Conservation (phyloP, 1,140 invertebrate genomes). For the Aradophagus sp. region DNA sequence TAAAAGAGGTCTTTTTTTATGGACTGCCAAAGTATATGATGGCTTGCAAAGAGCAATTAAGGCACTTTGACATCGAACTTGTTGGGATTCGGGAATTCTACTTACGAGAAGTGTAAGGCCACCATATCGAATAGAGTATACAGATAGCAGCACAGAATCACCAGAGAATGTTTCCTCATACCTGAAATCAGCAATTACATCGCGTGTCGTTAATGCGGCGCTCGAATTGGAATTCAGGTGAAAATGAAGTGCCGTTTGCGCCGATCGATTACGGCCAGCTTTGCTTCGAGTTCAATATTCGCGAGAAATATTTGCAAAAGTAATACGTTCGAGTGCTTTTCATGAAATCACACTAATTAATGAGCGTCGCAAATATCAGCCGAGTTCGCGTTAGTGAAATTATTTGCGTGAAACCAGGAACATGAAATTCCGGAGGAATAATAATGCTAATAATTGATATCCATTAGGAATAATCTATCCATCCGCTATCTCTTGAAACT, state of each 20-base stretch:
- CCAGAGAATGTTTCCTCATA: slow-evolving; percentile 72
- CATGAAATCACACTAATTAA: too few relatives aligned
- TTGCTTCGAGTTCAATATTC: too few relatives aligned
- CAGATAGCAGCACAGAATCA: slow-evolving; percentile 73
- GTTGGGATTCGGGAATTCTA: too few relatives aligned
- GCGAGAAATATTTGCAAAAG: too few relatives aligned
- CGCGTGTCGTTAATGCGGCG: not conserved
- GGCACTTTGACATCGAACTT: slow-evolving; percentile 12
- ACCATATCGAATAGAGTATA: slow-evolving; percentile 71
- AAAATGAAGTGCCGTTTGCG: too few relatives aligned
- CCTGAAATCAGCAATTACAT: slow-evolving; percentile 57
- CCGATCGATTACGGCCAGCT: too few relatives aligned
- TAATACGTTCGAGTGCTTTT: too few relatives aligned
- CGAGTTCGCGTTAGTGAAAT: not conserved
- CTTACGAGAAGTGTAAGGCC: slow-evolving; percentile 72
- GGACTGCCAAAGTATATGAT: not conserved
- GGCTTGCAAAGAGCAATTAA: slow-evolving; percentile 13
- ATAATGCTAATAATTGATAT: slow-evolving; percentile 26
- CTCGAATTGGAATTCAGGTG: too few relatives aligned
- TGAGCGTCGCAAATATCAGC: too few relatives aligned
- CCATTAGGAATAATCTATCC: slow-evolving; percentile 32
- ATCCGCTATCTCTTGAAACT: slow-evolving; percentile 31
- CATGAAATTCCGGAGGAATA: slow-evolving; percentile 6
- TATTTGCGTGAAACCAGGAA: too few relatives aligned
- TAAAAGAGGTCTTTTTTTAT: slow-evolving; percentile 7